These are phyloP conservation scores for Menidia beryllina DNA, from an alignment of 2,113 vertebrate genomes.

Conservation along the genomic window DNA sequence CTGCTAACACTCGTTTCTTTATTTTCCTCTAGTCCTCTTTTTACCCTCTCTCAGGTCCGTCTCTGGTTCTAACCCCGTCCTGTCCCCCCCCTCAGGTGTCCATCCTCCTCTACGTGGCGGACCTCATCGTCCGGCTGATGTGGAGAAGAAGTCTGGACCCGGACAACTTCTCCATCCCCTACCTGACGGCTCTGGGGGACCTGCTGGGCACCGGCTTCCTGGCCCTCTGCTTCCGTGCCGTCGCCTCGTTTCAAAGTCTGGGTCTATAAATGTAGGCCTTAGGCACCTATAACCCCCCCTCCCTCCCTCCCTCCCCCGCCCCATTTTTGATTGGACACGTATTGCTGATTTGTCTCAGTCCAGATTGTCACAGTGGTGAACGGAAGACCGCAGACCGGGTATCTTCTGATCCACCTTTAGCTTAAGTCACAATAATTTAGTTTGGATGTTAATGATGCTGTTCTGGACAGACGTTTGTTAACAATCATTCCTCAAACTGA, in stretches of 20 bases:
- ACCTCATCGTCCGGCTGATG: constrained; percentile 89
- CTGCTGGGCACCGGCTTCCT: constrained; percentile 93
- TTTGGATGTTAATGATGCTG: not conserved
- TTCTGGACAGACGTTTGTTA: not conserved
- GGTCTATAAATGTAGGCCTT: constrained; percentile 61
- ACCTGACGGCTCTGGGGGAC: constrained; percentile 95
- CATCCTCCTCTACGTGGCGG: constrained; percentile 91
- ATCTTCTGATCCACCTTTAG: not conserved
- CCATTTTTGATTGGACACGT: constrained; percentile 33
- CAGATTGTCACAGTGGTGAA: constrained; percentile 20
- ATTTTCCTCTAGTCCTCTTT: too few relatives aligned
- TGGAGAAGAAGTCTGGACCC: constrained; percentile 93
- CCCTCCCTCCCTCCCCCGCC: too few relatives aligned
- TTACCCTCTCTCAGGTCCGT: too few relatives aligned
- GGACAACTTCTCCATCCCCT: constrained; percentile 96
- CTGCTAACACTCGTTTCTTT: too few relatives aligned
- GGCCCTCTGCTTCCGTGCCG: constrained; percentile 87
- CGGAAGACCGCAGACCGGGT: not conserved
- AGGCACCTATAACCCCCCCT: constrained; percentile 6
- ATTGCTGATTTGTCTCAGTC: constrained; percentile 12
- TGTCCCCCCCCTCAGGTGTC: constrained; percentile 82
- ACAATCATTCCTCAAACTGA: constrained; percentile 30
- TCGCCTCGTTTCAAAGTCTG: constrained; percentile 64
- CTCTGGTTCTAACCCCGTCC: not conserved
- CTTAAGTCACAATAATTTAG: not conserved